Evolutionary conservation across 1,140 invertebrate genomes (phyloP), one percentile per base, ranked within the genome.

Genomic region (Leptonema lineaticorne): DNA sequence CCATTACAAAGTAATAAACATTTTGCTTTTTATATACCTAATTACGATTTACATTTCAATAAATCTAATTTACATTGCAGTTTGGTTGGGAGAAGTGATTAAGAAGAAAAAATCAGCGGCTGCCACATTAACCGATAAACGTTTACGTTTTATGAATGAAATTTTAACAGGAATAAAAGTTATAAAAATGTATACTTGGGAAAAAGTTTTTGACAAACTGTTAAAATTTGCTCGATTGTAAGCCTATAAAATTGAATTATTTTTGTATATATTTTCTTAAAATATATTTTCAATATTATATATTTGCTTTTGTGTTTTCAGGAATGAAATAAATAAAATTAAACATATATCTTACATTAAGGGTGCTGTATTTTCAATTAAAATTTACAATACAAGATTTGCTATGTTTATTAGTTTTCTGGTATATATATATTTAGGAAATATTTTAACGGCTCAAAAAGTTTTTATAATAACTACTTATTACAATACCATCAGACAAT

Each of bases 181-280:
- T 0, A 88, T 89, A 64, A 90, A 89, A 78, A 87, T 89, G 86
- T 86, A 85, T 71, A 78, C 83, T 0, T 87, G 85, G 85, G 85
- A 87, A 72, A 81, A 80, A 69, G 79, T 82, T 2, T 86, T 86
- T 68, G 74, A 76, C 14, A 75, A 78, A 57, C 59, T 84, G 20
- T 76, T 85, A 30, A 26, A 64, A 50, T 4, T 14, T 6, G 16
- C 24, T 6, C 50, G 62, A 64, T 28, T 24, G 11, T 74, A 78
- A 16, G 22, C 73, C 53, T n/a, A n/a, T n/a, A n/a, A n/a, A n/a
- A n/a, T n/a, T n/a, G n/a, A n/a, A n/a, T n/a, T n/a, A n/a, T n/a
- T n/a, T n/a, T n/a, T n/a, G n/a, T n/a, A n/a, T n/a, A n/a, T n/a
- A n/a, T n/a, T n/a, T n/a, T n/a, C n/a, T n/a, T n/a, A n/a, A n/a